These are phyloP conservation scores for Erpornis zantholeuca DNA, from an alignment of 2,113 vertebrate species.

Conservation along the genomic window DNA sequence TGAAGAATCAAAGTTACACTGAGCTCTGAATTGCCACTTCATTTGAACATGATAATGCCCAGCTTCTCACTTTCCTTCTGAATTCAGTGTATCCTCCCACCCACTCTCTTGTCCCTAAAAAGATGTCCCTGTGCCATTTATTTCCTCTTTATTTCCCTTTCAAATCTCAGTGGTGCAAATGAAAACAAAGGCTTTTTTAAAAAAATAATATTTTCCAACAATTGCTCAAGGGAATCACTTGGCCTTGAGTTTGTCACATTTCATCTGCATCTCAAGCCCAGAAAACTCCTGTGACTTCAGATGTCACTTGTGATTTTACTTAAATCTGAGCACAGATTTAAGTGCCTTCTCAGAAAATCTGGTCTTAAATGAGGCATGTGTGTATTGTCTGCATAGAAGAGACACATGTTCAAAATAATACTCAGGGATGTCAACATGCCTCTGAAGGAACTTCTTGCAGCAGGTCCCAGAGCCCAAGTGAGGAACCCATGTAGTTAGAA, in stretches of 20 bases:
- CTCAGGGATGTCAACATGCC: neutral
- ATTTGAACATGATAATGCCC: neutral
- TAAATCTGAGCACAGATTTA: neutral
- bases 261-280: neutral
- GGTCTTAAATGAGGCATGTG: neutral
- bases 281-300: neutral
- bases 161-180: neutral
- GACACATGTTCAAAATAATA: neutral
- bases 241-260: neutral
- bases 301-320: neutral
- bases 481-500: neutral
- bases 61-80: neutral
- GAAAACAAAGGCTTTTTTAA: neutral
- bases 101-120: neutral
- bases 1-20: neutral
- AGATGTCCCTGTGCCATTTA: neutral
- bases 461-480: neutral
- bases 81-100: neutral
- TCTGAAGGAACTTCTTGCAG: neutral
- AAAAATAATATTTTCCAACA: neutral
- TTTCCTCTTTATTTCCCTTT: neutral
- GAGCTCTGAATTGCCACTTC: neutral
- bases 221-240: neutral
- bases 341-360: neutral
- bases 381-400: neutral